Evolutionary conservation across 2,888 invertebrate genomes (phyloP), one percentile per base, ranked within the genome.

Genomic region (Pheosia gnoma): DNA sequence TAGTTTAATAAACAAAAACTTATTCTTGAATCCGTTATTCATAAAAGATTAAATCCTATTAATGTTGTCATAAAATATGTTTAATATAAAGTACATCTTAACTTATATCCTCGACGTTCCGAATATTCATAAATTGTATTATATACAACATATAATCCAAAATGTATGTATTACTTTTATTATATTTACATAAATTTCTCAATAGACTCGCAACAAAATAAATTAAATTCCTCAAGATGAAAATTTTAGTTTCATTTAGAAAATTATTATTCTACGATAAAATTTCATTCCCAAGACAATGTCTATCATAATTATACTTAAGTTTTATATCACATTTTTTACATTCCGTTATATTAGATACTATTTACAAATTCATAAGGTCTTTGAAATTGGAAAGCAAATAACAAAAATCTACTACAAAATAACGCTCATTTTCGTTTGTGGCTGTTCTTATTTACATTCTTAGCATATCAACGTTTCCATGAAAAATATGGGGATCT

Each of bases 311-410:
- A 72, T 71, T 72, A 71, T 68, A 59, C 76, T 77, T 77, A 76
- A 59, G 67, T 59, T 69, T 70, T 83, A 83, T 83, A 83, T 83
- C 82, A 83, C 83, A 83, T 82, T 83, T 82, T 82, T 83, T 75
- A 75, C 75, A 75, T 74, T 77, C 73, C 78, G 67, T 66, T 67
- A 76, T 59, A 45, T 8, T 8, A 8, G 52, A 63, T 70, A 68
- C n/a, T 77, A 76, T 79, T 68, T 78, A 79, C 79, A 79, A 45
- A 60, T 72, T 74, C 65, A 75, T 74, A 72, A 74, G 66, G 63
- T 66, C 55, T 63, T 61, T 63, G 59, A 71, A 62, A 60, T 64
- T 61, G 54, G 74, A 75, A 68, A 75, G 61, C 59, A 47, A 59
- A 25, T 25, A 25, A 25, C 25, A 66, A 54, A 53, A 25, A 10